A percentile compares a stretch with the other conserved stretches of the same genome.
Evolutionary conservation across 2,113 vertebrate genomes (phyloP).

Genomic region (Pachycephala philippinensis): DNA sequence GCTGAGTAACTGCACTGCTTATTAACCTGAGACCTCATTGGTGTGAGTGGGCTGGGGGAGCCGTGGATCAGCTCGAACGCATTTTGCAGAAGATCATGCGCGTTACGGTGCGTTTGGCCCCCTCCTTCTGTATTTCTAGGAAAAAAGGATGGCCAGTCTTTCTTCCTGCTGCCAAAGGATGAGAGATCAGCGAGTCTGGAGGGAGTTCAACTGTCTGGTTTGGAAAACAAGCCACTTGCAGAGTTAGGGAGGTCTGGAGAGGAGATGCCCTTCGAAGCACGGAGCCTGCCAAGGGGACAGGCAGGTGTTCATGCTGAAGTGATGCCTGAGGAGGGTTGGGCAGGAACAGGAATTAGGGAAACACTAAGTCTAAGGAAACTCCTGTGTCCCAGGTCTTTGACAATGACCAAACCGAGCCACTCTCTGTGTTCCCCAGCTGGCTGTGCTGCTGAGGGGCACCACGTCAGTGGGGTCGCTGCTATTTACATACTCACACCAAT

Average conservation of each 20-base stretch:
- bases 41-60: background rate
- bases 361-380: background rate
- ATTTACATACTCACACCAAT: conserved; percentile 19
- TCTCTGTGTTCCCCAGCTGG: background rate
- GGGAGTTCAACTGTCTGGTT: background rate
- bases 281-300: background rate
- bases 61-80: background rate
- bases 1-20: conserved; percentile 66
- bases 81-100: background rate
- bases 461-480: conserved; percentile 34
- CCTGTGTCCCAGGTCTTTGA: background rate
- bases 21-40: conserved; percentile 65
- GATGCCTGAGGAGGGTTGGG: background rate
- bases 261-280: fast-evolving
- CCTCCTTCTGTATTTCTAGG: background rate
- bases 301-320: background rate
- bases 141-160: background rate
- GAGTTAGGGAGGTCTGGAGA: background rate
- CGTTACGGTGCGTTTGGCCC: fast-evolving
- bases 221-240: background rate
- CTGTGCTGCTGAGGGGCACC: background rate
- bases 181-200: background rate
- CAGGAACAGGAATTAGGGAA: background rate
- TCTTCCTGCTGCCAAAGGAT: background rate
- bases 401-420: background rate